Conservation (phyloP, 2,888 invertebrate species). For the Leucophenga maculata region DNA sequence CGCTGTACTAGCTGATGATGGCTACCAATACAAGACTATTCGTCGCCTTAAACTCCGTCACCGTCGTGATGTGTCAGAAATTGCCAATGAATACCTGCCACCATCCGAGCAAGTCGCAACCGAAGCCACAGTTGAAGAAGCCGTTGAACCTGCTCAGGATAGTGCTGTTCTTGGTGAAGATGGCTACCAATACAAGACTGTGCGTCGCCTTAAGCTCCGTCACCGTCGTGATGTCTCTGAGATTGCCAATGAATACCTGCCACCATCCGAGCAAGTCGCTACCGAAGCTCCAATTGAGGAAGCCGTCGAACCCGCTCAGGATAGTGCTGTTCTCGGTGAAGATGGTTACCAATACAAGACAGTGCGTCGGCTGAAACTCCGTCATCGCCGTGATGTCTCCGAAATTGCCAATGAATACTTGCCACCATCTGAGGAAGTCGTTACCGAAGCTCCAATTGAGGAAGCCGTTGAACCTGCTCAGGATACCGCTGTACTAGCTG, state of each 20-base stretch:
- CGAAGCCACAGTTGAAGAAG: constrained; percentile 35
- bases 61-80: constrained; percentile 49
- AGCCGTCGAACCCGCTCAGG: constrained; percentile 34
- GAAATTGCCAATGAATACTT: constrained; percentile 57
- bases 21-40: constrained; percentile 33
- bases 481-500: constrained; percentile 44
- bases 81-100: constrained; percentile 42
- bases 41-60: constrained; percentile 45
- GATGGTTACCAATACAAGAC: constrained; percentile 56
- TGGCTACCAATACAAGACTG: constrained; percentile 57
- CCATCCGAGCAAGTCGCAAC: constrained; percentile 35
- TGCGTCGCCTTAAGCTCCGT: constrained; percentile 56
- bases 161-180: constrained; percentile 50
- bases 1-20: constrained; percentile 35
- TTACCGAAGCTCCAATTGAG: constrained; percentile 38
- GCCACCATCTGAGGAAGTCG: constrained; percentile 47
- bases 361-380: constrained; percentile 50
- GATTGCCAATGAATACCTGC: constrained; percentile 55
- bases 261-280: constrained; percentile 47
- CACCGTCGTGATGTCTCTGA: constrained; percentile 64
- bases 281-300: constrained; percentile 37
- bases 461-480: constrained; percentile 34
- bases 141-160: constrained; percentile 40
- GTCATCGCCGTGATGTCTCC: constrained; percentile 51
- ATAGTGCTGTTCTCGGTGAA: constrained; percentile 43